phyloP scores from a whole-genome alignment of 2,797 vertebrate species.

The Phrynocephalus forsythii region DNA sequence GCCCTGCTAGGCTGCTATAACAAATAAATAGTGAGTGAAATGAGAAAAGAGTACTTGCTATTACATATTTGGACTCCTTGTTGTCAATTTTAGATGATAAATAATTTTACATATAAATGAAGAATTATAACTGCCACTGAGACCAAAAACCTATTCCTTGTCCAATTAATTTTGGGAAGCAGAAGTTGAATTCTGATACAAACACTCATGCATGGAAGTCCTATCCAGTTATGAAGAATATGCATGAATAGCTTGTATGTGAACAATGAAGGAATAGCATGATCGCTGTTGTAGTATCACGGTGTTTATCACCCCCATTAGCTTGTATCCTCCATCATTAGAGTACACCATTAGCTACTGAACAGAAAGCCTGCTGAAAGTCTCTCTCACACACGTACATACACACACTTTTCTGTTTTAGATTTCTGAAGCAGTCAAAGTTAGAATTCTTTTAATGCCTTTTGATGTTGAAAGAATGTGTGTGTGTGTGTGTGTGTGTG shows the following conservation, averaged over 20 bases:
- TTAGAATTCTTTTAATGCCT: neutral
- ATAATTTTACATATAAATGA: slow-evolving; percentile 2
- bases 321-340: neutral
- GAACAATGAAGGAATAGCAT: too few relatives aligned
- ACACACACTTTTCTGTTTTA: neutral
- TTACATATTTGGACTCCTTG: neutral
- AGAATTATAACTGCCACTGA: neutral
- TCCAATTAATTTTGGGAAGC: too few relatives aligned
- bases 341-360: too few relatives aligned
- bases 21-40: slow-evolving; percentile 2
- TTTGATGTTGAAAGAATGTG: neutral
- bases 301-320: neutral
- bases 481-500: neutral
- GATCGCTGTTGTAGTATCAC: too few relatives aligned
- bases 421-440: neutral
- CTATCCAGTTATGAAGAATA: too few relatives aligned
- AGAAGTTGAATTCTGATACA: too few relatives aligned
- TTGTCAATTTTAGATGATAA: neutral
- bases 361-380: neutral
- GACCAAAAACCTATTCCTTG: neutral
- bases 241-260: too few relatives aligned
- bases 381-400: too few relatives aligned
- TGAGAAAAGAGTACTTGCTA: neutral
- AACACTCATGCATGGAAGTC: too few relatives aligned
- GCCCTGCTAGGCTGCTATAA: neutral